Evolutionary conservation across 1,140 invertebrate species (phyloP), one percentile per base, ranked within the genome.

Genomic region (Oppia nitens): DNA sequence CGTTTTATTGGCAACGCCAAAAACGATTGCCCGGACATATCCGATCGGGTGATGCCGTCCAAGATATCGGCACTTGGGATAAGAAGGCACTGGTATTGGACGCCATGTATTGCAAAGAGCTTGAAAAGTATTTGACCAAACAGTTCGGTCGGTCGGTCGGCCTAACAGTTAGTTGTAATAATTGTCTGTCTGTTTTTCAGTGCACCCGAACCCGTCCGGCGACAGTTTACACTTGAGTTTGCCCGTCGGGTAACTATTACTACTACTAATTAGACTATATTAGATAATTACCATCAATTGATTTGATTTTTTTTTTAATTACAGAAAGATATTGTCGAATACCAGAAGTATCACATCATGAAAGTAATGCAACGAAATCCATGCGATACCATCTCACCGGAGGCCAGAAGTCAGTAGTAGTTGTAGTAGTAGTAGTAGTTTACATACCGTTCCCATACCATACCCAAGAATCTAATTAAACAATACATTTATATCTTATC

Each of bases 1-100:
- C 64, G 3, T 65, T 65, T 56, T 14, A 56, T 32, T 65, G 62
- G 62, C 40, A 63, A 29, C 28, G 53, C 27, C 28, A 21, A 47
- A 27, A 49, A 49, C 53, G 32, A 47, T 20, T 40, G 6, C 57
- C 58, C n/a, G 52, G 51, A 6, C 60, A 55, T 25, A 28, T 62
- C 3, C 26, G 47, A 3, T 50, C 57, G 0, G 61, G 61, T 45
- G 63, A 65, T 63, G 3, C 48, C 20, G 51, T 58, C 27, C 51
- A 62, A 27, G 56, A 58, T 9, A 56, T 60, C 47, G 57, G 55
- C 52, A 20, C 24, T 21, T 59, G 26, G 26, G 25, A 59, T 48
- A n/a, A 1, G 23, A 17, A 58, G 26, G n/a, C 29, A 23, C 6
- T 60, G 17, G 40, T 56, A 3, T 28, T 55, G 12, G 24, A n/a